A percentile compares a stretch with the other conserved stretches of the same genome.
phyloP scores from a whole-genome alignment of 2,797 vertebrate genomes.

The Pempheris klunzingeri region DNA sequence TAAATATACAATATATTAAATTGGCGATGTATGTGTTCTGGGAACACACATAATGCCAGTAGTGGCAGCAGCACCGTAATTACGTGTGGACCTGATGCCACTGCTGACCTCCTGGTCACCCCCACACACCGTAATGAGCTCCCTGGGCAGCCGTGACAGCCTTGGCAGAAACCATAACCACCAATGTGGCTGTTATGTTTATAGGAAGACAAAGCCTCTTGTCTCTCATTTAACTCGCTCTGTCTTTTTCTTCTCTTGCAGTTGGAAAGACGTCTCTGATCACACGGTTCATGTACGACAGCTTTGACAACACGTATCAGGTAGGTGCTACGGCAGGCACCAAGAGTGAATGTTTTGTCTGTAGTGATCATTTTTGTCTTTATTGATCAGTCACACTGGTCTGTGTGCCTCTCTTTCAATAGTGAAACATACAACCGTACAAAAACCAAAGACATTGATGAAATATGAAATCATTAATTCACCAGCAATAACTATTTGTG shows the following conservation, averaged over 20 bases:
- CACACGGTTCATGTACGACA: conserved; percentile 91
- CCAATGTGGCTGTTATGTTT: conserved; percentile 21
- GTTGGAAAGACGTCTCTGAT: conserved; percentile 90
- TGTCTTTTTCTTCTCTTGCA: conserved; percentile 81
- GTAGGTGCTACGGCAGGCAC: conserved; percentile 65
- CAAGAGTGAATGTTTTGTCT: conserved; percentile 22
- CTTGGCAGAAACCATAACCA: conserved; percentile 40
- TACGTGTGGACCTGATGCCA: conserved; percentile 51
- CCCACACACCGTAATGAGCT: conserved; percentile 73
- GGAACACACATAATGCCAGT: conserved; percentile 19
- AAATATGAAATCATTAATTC: conserved; percentile 14
- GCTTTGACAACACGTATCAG: conserved; percentile 91
- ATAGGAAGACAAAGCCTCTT: conserved; percentile 28
- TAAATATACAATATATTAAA: conserved; percentile 15
- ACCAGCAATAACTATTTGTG: background rate
- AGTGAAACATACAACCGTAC: conserved; percentile 9
- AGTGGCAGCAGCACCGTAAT: conserved; percentile 52
- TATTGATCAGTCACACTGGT: conserved; percentile 32
- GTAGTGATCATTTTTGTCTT: conserved; percentile 26
- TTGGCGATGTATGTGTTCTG: conserved; percentile 19
- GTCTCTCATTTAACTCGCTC: conserved; percentile 49
- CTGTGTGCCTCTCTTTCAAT: background rate
- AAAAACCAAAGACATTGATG: conserved; percentile 28
- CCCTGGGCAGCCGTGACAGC: conserved; percentile 64
- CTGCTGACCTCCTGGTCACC: conserved; percentile 67